These are phyloP conservation scores for Tapirus indicus DNA, from an alignment of 2,797 vertebrate genomes.

Conservation along the genomic window DNA sequence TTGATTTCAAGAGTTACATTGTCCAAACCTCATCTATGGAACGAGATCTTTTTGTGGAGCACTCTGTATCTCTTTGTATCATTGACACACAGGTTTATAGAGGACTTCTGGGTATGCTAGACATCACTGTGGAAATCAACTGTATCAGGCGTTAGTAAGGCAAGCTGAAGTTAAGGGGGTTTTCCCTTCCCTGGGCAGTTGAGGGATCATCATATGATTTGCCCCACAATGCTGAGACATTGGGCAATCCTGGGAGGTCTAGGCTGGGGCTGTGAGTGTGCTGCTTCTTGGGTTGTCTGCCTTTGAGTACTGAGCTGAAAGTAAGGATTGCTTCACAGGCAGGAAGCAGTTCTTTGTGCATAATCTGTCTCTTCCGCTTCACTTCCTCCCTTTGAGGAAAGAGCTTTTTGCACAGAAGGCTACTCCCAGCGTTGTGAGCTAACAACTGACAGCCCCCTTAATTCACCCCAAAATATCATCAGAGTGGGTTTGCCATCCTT, in stretches of 20 bases:
- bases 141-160: background rate
- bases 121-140: background rate
- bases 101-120: background rate
- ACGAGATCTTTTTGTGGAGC: background rate
- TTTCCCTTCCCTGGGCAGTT: background rate
- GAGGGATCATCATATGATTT: background rate
- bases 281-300: background rate
- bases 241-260: background rate
- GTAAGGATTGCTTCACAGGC: background rate
- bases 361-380: background rate
- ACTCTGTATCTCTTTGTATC: background rate
- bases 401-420: background rate
- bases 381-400: background rate
- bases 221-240: background rate
- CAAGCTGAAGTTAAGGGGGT: background rate
- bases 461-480: background rate
- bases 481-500: background rate
- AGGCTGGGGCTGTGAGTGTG: background rate
- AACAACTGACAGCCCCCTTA: background rate
- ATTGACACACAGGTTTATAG: background rate
- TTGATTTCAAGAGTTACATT: conserved; percentile 44
- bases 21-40: background rate
- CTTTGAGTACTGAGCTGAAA: background rate
- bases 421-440: background rate
- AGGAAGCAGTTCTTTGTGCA: background rate